Conservation (phyloP, 2,113 vertebrate genomes). For the Hippocampus zosterae region DNA sequence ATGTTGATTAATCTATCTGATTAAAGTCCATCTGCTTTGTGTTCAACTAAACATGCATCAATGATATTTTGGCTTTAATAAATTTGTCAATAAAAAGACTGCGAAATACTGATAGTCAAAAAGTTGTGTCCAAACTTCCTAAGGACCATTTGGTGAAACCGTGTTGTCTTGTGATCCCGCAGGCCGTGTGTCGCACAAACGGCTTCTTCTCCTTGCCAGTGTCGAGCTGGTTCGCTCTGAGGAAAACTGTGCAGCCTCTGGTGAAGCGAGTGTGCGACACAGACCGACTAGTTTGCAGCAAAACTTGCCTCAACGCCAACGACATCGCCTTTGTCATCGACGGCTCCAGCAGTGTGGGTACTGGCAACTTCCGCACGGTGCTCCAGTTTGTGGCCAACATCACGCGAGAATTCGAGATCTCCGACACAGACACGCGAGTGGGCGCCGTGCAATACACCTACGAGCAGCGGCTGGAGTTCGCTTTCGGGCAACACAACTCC, state of each 20-base stretch:
- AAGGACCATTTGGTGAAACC: not conserved
- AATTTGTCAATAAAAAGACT: not conserved
- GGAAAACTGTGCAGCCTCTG: slow-evolving; percentile 82
- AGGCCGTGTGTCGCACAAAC: slow-evolving; percentile 92
- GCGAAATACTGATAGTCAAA: not conserved
- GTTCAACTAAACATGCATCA: too few species aligned
- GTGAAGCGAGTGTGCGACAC: slow-evolving; percentile 88
- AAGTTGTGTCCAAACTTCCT: not conserved
- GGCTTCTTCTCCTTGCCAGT: slow-evolving; percentile 86
- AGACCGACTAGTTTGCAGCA: slow-evolving; percentile 87
- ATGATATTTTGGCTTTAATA: not conserved
- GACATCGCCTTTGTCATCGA: slow-evolving; percentile 95
- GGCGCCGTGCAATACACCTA: slow-evolving; percentile 97
- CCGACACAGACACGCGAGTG: slow-evolving; percentile 87
- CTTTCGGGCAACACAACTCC: slow-evolving; percentile 81
- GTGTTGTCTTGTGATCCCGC: not conserved
- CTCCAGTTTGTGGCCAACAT: slow-evolving; percentile 96
- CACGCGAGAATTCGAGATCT: slow-evolving; percentile 92
- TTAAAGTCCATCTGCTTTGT: too few species aligned
- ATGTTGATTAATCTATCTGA: too few species aligned
- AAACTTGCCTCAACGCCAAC: slow-evolving; percentile 93
- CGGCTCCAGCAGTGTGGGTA: slow-evolving; percentile 95
- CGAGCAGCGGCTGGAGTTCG: slow-evolving; percentile 93
- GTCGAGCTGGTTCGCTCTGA: slow-evolving; percentile 88
- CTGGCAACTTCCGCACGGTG: slow-evolving; percentile 88